Evolutionary conservation across 2,888 invertebrate species (phyloP), one percentile per base, ranked within the genome.

Genomic region (Drosophila phalerata): DNA sequence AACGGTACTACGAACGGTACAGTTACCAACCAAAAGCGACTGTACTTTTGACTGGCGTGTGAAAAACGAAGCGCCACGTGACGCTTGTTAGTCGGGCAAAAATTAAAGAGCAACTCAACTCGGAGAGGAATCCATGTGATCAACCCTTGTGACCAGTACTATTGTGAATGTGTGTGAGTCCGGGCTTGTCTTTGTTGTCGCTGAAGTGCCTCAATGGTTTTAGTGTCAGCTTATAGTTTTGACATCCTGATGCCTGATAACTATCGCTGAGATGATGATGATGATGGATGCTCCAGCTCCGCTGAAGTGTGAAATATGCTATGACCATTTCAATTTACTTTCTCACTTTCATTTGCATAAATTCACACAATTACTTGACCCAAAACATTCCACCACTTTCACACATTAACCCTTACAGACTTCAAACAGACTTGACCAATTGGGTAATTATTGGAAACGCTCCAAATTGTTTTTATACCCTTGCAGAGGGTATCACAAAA

Each of bases 1-100:
- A 53, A 52, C 71, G 38, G 66, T 77, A 85, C 72, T 1, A 40
- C 40, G 10, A 71, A 66, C 51, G 43, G 22, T 37, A 15, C 48
- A 43, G 40, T 42, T 34, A 55, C 45, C 38, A 40, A 25, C 19
- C 30, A 25, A 49, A 19, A 56, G 53, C 73, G 71, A 91, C 91
- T 91, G 91, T 90, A 91, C 91, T 85, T 90, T 77, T 78, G 76
- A 57, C 68, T 34, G 58, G 71, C 87, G 89, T 81, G 88, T 79
- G 88, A 90, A 89, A 64, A 73, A 68, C 53, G 70, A 73, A 69
- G 67, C 60, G 79, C 65, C 90, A 84, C 90, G 85, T 90, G 85
- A 53, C 75, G 77, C 85, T 78, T 81, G 87, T 87, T 89, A 74
- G 61, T 52, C 72, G 51, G 25, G 67, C 34, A 51, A 73, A 88